phyloP scores from a whole-genome alignment of 2,113 vertebrate species.

The Kobus ellipsiprymnus region DNA sequence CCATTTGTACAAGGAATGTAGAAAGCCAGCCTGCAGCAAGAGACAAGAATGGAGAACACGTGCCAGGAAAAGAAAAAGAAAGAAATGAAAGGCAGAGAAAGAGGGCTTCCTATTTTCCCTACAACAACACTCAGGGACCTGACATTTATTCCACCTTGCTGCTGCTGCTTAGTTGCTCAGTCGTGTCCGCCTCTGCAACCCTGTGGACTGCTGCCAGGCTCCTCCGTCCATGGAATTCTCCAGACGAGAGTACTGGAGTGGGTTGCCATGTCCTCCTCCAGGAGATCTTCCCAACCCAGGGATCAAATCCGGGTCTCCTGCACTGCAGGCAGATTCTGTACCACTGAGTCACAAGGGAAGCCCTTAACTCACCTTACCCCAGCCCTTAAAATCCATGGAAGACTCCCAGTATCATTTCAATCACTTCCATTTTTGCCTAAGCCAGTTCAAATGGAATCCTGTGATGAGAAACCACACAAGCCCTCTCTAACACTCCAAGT shows the following conservation, averaged over 20 bases:
- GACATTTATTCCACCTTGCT: neutral
- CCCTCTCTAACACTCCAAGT: neutral
- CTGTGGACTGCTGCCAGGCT: neutral
- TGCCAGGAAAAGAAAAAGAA: neutral
- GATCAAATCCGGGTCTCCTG: neutral
- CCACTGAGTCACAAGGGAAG: neutral
- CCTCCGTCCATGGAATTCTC: neutral
- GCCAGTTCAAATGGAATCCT: neutral
- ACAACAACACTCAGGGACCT: neutral
- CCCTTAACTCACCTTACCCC: neutral
- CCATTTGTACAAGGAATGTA: slow-evolving; percentile 52
- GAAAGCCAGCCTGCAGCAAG: slow-evolving; percentile 41
- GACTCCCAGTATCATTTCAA: neutral
- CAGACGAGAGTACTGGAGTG: neutral
- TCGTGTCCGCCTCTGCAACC: neutral
- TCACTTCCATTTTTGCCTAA: neutral
- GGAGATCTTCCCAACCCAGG: neutral
- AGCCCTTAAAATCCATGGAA: neutral
- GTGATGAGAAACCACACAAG: neutral
- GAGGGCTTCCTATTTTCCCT: neutral
- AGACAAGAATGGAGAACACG: slow-evolving; percentile 32
- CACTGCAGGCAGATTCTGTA: neutral
- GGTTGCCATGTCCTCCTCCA: neutral
- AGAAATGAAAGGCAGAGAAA: neutral
- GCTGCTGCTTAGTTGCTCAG: neutral